phyloP scores from a whole-genome alignment of 2,113 vertebrate species.

The Connochaetes taurinus region DNA sequence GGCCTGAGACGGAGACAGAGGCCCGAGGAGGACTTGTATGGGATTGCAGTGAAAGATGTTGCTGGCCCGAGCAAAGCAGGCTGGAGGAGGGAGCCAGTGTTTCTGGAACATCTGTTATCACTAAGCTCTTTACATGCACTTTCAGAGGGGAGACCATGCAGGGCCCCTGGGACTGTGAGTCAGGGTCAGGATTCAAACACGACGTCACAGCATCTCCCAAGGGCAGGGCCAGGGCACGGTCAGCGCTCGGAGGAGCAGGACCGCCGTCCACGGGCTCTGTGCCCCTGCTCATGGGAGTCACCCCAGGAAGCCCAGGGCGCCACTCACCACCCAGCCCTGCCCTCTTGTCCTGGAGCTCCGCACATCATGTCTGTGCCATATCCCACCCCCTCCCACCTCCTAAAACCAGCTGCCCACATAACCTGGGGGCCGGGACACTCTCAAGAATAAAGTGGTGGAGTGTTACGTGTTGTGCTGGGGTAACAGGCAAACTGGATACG shows the following conservation, averaged over 20 bases:
- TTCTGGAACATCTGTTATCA: neutral
- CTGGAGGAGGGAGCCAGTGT: neutral
- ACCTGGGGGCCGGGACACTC: neutral
- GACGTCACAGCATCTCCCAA: neutral
- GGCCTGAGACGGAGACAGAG: neutral
- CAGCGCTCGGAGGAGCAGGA: neutral
- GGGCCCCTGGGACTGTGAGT: neutral
- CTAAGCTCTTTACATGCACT: neutral
- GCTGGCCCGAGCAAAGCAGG: neutral
- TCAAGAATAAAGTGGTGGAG: neutral
- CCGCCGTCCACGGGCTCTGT: rapidly evolving
- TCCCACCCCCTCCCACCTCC: neutral
- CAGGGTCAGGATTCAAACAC: neutral
- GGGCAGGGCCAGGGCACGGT: neutral
- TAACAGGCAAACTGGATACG: rapidly evolving
- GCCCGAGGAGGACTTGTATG: neutral
- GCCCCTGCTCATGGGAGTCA: neutral
- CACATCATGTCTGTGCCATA: neutral
- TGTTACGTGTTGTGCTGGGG: neutral
- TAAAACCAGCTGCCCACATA: neutral
- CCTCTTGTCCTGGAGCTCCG: neutral
- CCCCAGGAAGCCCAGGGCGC: neutral
- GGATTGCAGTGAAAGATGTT: neutral
- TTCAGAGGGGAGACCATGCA: neutral
- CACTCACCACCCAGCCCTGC: neutral